Evolutionary conservation across 2,888 invertebrate genomes (phyloP), one percentile per base, ranked within the genome.

Genomic region (Leptinotarsa juncta): DNA sequence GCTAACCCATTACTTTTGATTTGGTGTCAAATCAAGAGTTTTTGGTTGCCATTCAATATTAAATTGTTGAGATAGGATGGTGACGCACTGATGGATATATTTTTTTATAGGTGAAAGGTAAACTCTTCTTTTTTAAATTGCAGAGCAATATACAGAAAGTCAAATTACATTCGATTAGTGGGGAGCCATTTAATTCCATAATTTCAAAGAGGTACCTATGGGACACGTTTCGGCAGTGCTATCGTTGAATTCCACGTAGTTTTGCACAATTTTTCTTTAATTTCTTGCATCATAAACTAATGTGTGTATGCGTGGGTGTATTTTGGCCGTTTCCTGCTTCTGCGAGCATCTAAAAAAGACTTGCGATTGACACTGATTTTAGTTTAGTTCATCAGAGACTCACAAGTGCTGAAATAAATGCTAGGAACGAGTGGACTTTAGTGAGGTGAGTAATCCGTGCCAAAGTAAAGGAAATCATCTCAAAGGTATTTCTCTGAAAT

Each of bases 141-240:
- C 42, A 42, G 42, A 42, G 42, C 42, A 42, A 10, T 42, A 3
- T 12, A 42, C 42, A 42, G 42, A 10, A 42, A 42, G 42, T 42
- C 42, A 10, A 42, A 42, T 42, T 42, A 42, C 10, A 42, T 10
- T 42, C 10, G 42, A 42, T 42, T 42, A 42, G 42, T 42, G 10
- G 42, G 42, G 42, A 42, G 42, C 42, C 10, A 42, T 42, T 42
- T 12, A 0, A 49, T 66, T 50, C 49, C 15, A 51, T 23, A 5
- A n/a, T 67, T 67, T 51, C 26, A 26, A 51, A 67, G 53, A 67
- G 5, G 51, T 67, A 51, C 23, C 67, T 67, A 16, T 67, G 67
- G 51, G 51, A 67, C 51, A 51, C 50, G 50, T 20, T 67, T 51
- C 67, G 50, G 16, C 20, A 51, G 32, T 57, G 57, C 57, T 57